phyloP scores from a whole-genome alignment of 2,888 invertebrate species.

The Tinea pellionella region DNA sequence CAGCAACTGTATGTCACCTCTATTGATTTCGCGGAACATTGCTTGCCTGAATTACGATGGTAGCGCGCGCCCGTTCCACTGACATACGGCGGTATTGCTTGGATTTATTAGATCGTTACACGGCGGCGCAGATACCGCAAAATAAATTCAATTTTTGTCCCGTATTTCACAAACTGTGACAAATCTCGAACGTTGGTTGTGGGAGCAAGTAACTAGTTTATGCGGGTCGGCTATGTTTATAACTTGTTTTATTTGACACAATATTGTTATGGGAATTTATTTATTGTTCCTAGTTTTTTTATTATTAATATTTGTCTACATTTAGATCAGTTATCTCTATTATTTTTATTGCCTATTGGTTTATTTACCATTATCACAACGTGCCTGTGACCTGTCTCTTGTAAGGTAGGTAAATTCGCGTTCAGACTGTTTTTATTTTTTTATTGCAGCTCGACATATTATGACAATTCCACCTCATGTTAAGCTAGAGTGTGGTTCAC shows the following conservation, averaged over 20 bases:
- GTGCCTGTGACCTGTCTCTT: too few relatives aligned
- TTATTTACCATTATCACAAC: too few relatives aligned
- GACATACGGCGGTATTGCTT: slow-evolving; percentile 33
- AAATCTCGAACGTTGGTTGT: slow-evolving; percentile 23
- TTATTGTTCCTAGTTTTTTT: not conserved
- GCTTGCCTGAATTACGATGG: slow-evolving; percentile 50
- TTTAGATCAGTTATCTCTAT: too few relatives aligned
- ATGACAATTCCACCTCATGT: too few relatives aligned
- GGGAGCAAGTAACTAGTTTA: not conserved
- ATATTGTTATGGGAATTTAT: not conserved
- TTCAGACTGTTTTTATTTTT: too few relatives aligned
- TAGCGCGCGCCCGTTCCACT: slow-evolving; percentile 27
- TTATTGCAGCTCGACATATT: too few relatives aligned
- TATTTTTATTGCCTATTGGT: too few relatives aligned
- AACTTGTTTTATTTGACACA: not conserved
- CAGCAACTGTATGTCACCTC: slow-evolving; percentile 20
- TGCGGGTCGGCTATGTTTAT: not conserved
- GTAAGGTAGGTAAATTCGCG: too few relatives aligned
- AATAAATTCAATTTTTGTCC: slow-evolving; percentile 52
- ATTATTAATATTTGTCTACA: not conserved
- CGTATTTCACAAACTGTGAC: slow-evolving; percentile 47
- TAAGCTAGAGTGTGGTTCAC: too few relatives aligned
- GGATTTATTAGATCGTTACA: slow-evolving; percentile 60
- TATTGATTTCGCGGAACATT: slow-evolving; percentile 67
- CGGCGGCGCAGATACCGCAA: slow-evolving; percentile 41